Evolutionary conservation across 2,797 vertebrate genomes (phyloP), one percentile per base, ranked within the genome.

Genomic region (Catharus ustulatus): DNA sequence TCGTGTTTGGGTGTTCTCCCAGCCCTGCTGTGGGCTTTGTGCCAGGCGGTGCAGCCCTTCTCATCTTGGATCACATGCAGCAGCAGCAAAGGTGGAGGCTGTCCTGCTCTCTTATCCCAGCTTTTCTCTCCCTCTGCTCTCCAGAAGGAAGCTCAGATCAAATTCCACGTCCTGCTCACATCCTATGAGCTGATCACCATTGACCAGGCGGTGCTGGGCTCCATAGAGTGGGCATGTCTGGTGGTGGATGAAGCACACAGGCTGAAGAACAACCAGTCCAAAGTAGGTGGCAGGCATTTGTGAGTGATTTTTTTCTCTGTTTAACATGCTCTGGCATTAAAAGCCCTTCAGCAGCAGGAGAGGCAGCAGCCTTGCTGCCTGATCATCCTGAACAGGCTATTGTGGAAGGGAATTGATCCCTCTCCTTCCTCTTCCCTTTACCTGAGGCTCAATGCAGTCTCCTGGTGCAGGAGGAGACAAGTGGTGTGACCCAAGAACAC

Each of bases 111-210:
- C 74, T 81, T 63, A 82, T 18, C 49, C n/a, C 14, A 54, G 18
- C 57, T 79, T 64, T 84, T 67, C 27, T 85, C 36, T 90, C 57
- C 42, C 40, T 94, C 45, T 89, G 57, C 69, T 84, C 45, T 95
- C 80, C 97, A 99, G 99, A 99, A 99, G 98, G 99, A 99, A 97
- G 98, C 98, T 8, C 98, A 98, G 83, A 99, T 99, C 96, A 99
- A 99, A 91, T 99, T 99, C 97, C 99, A 99, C 0, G 99, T 99
- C 67, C 97, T 99, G 95, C 98, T 99, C 75, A 99, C 99, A 0
- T 99, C 99, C 40, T 99, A 99, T 0, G 99, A 99, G 97, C 98
- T 99, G 95, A 99, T 99, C 97, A 99, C 99, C 24, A 99, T 99
- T 9, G 99, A 99, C 96, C 99, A 99, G 97, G 99, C 99, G 13